Evolutionary conservation across 1,140 invertebrate species (phyloP).

Genomic region (Pantala flavescens): DNA sequence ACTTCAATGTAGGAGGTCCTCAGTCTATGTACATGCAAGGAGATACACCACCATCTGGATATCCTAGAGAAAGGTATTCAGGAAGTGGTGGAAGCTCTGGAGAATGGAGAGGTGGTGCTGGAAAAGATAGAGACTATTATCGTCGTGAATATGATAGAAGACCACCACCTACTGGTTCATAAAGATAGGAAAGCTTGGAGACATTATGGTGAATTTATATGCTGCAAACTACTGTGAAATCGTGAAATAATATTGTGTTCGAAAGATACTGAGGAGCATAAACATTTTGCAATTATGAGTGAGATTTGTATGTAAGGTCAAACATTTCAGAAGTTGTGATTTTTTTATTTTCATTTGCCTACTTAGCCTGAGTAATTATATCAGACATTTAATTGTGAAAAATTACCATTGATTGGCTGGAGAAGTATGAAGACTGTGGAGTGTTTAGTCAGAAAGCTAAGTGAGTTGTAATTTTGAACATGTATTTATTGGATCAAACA

Average conservation of each 20-base stretch:
- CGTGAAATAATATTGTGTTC: not conserved
- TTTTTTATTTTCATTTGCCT: not conserved
- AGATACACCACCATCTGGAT: slow-evolving; percentile 33
- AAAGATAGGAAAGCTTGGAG: not conserved
- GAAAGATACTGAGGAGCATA: no score
- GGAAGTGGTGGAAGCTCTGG: slow-evolving; percentile 32
- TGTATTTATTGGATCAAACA: not conserved
- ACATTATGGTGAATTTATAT: not conserved
- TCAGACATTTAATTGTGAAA: no score
- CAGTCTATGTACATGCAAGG: slow-evolving; percentile 19
- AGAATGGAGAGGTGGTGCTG: slow-evolving; percentile 33
- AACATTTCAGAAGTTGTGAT: not conserved
- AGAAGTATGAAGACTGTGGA: not conserved
- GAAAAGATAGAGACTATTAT: slow-evolving; percentile 33
- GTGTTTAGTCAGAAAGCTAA: not conserved
- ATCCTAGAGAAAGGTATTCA: slow-evolving; percentile 27
- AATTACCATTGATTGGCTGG: not conserved
- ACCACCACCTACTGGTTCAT: slow-evolving; percentile 30
- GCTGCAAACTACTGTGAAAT: not conserved
- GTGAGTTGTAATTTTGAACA: not conserved
- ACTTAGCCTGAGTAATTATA: no score
- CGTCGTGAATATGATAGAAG: slow-evolving; percentile 44
- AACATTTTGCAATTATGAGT: no score
- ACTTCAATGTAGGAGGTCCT: slow-evolving; percentile 27
- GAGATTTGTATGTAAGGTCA: no score